Base-by-base conservation (phyloP, 2,888 invertebrate species). In the Agrotis clavis region DNA sequence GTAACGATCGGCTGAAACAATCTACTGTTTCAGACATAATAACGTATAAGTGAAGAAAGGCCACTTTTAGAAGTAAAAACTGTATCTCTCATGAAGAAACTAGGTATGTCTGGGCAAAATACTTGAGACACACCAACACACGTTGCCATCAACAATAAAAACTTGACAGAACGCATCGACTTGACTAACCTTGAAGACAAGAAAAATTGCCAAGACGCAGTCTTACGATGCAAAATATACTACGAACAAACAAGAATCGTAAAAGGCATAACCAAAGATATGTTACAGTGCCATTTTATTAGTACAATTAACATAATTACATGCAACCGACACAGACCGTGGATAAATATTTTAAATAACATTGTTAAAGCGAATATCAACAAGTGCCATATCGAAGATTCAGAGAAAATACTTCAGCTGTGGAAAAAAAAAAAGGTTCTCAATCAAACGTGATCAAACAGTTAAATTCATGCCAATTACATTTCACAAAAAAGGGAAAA, bases 401-500 rank as follows among this genome's bases (percentile, higher is more conserved):
- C 56, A 54, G n/a, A 25, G 19, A 74, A 66, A 74, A 61, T 45
- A 30, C 48, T 53, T 21, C 60, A 61, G 71, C 11, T n/a, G 60
- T 53, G 18, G n/a, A n/a, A 64, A 64, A 50, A 64, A 64, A 50
- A 50, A 35, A 50, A 61, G 30, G 11, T 45, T 61, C 21, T 53
- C 53, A 60, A 56, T 57, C 48, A 21, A 45, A 56, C 9, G 30
- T 25, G 9, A 53, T 11, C 13, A 5, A 18, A 41, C 30, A 4
- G 51, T 54, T 30, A 41, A 41, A 69, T 67, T 0, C n/a, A 66
- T 25, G 45, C 25, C 62, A 74, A 21, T 60, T 25, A 67, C n/a
- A 77, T 64, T 69, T 68, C 16, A 64, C 51, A 57, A 67, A 81
- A 79, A 71, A 71, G 69, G 71, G 75, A 76, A 68, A 67, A 79